These are phyloP conservation scores for Syngnathus rostellatus DNA, from an alignment of 2,797 vertebrate species.

Conservation along the genomic window DNA sequence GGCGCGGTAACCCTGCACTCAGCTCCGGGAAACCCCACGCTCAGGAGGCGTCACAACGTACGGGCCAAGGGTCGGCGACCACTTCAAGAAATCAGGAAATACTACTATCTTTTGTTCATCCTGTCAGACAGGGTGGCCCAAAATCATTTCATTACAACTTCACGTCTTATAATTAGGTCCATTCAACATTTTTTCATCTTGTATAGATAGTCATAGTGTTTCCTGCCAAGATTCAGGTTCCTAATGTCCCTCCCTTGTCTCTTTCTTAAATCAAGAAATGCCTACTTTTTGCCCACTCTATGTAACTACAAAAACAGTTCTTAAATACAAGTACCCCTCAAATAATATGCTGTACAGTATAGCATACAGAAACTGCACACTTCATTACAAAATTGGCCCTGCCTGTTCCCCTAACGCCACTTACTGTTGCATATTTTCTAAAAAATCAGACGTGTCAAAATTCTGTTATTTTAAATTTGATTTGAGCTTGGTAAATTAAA, in stretches of 20 bases:
- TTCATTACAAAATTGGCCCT: no score
- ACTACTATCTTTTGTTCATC: slow-evolving; percentile 53
- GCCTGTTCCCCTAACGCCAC: no score
- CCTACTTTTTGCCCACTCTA: no score
- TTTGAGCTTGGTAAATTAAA: no score
- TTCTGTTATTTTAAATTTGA: no score
- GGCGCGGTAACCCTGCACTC: slow-evolving; percentile 81
- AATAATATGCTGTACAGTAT: no score
- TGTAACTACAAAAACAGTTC: no score
- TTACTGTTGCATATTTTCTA: no score
- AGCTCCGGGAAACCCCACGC: slow-evolving; percentile 79
- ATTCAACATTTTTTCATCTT: background rate
- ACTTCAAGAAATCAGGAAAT: slow-evolving; percentile 53
- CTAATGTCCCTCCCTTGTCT: background rate
- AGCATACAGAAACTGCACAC: no score
- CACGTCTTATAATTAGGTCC: background rate
- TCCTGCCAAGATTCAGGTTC: background rate
- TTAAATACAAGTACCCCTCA: no score
- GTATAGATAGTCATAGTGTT: background rate
- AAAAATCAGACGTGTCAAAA: no score
- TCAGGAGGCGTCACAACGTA: slow-evolving; percentile 70
- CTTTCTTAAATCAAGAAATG: no score
- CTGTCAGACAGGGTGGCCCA: slow-evolving; percentile 1
- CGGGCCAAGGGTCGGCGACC: slow-evolving; percentile 55
- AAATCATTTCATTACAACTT: slow-evolving; percentile 1